phyloP scores from a whole-genome alignment of 1,140 invertebrate species.

The Triops longicaudatus region DNA sequence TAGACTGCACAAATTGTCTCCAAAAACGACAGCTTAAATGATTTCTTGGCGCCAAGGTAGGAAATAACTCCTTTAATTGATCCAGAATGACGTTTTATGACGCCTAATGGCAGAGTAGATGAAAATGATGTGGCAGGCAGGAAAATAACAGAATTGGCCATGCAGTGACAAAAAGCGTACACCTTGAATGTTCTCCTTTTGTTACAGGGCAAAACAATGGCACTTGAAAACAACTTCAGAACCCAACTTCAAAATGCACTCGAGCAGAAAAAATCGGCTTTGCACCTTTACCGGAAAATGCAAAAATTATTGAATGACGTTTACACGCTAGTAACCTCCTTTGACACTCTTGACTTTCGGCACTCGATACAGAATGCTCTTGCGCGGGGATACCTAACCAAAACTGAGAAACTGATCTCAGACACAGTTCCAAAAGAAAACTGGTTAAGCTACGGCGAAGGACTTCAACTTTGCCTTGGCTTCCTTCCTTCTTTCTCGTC shows the following conservation, averaged over 20 bases:
- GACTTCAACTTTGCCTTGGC: constrained; percentile 2
- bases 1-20: not conserved
- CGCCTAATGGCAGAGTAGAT: not conserved
- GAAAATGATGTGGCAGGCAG: not conserved
- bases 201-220: not conserved
- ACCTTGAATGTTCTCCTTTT: not conserved
- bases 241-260: not conserved
- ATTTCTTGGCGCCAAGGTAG: not conserved
- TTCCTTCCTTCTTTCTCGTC: not conserved
- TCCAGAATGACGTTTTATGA: not conserved
- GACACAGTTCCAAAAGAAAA: not conserved
- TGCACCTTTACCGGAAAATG: not conserved
- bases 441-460: not conserved
- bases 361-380: not conserved
- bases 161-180: not conserved
- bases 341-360: not conserved
- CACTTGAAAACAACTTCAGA: not conserved
- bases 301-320: no score
- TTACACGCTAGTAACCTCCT: not conserved
- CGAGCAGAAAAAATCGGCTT: not conserved
- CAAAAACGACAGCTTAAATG: not conserved
- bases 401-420: not conserved
- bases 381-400: not conserved
- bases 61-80: not conserved
- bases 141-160: not conserved